These are phyloP conservation scores for Elymnias hypermnestra DNA, from an alignment of 1,140 invertebrate species.

Conservation along the genomic window DNA sequence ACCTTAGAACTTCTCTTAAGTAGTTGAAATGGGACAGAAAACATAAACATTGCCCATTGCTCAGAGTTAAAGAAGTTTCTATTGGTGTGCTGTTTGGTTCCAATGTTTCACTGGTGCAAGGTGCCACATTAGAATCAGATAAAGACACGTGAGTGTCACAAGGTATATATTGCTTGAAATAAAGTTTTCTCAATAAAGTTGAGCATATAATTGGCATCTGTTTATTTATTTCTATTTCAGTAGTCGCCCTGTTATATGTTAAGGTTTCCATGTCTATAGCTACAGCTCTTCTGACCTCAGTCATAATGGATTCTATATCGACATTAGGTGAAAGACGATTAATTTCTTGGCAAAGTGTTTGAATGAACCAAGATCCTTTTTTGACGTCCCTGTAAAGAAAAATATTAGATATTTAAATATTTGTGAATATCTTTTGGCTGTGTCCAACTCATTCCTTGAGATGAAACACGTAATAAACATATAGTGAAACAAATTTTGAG, in stretches of 20 bases:
- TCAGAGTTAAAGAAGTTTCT: slow-evolving; percentile 20
- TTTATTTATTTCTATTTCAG: slow-evolving; percentile 39
- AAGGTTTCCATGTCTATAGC: slow-evolving; percentile 38
- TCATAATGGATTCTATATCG: slow-evolving; percentile 50
- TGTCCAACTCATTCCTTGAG: not conserved
- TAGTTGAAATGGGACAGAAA: slow-evolving; percentile 45
- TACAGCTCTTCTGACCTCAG: slow-evolving; percentile 47
- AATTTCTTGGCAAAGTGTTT: slow-evolving; percentile 48
- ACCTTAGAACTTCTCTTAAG: slow-evolving; percentile 46
- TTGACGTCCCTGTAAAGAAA: slow-evolving; percentile 37
- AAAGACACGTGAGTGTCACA: not conserved
- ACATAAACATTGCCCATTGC: slow-evolving; percentile 40
- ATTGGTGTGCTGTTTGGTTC: slow-evolving; percentile 20
- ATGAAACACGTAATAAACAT: not conserved
- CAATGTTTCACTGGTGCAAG: slow-evolving; percentile 22
- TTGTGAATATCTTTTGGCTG: too few species aligned
- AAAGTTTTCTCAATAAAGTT: slow-evolving; percentile 48
- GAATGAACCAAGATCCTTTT: slow-evolving; percentile 54
- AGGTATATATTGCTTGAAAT: slow-evolving; percentile 26
- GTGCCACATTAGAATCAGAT: slow-evolving; percentile 1
- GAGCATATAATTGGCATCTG: slow-evolving; percentile 53
- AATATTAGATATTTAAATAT: too few species aligned
- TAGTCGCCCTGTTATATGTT: slow-evolving; percentile 32
- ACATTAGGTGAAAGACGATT: slow-evolving; percentile 25
- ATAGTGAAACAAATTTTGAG: too few species aligned